phyloP scores from a whole-genome alignment of 2,888 invertebrate species.

The Caenorhabditis macrosperma region DNA sequence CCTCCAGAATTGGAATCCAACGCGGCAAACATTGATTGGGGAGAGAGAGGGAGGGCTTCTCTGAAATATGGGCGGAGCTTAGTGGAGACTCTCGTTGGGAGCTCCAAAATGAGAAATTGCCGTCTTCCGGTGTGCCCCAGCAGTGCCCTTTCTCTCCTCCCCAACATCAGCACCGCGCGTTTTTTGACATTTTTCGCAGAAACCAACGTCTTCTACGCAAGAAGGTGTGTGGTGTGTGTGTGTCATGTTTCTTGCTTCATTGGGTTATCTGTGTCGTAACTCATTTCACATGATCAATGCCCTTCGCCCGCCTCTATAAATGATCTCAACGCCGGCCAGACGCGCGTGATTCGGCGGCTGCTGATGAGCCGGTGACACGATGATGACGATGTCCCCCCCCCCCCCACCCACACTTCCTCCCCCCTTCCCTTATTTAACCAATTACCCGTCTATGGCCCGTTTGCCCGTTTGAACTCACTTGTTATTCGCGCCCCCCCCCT shows the following conservation, averaged over 20 bases:
- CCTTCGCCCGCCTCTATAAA: neutral
- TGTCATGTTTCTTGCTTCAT: constrained; percentile 31
- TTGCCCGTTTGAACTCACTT: constrained; percentile 17
- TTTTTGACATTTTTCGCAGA: neutral
- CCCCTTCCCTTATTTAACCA: constrained; percentile 35
- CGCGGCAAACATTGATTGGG: constrained; percentile 50
- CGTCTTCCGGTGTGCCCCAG: constrained; percentile 28
- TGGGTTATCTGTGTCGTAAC: constrained; percentile 31
- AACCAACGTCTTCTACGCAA: neutral
- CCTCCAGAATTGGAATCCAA: constrained; percentile 25
- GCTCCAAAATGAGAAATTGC: constrained; percentile 40
- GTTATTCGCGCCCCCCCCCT: neutral
- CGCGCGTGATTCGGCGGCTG: too few relatives aligned
- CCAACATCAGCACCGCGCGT: constrained; percentile 9
- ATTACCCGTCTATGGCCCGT: constrained; percentile 11
- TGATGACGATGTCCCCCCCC: constrained; percentile 8
- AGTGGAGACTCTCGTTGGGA: constrained; percentile 1
- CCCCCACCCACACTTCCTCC: constrained; percentile 41
- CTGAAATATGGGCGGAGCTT: constrained; percentile 35
- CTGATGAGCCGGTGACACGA: too few relatives aligned
- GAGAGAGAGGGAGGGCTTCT: constrained; percentile 18
- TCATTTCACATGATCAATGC: constrained; percentile 23
- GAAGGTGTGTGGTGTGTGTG: neutral
- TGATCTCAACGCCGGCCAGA: too few relatives aligned
- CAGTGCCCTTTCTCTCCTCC: neutral